A percentile compares a stretch with the other conserved stretches of the same genome.
Evolutionary conservation across 2,888 invertebrate genomes (phyloP).

Genomic region (Chelonus formosanus): DNA sequence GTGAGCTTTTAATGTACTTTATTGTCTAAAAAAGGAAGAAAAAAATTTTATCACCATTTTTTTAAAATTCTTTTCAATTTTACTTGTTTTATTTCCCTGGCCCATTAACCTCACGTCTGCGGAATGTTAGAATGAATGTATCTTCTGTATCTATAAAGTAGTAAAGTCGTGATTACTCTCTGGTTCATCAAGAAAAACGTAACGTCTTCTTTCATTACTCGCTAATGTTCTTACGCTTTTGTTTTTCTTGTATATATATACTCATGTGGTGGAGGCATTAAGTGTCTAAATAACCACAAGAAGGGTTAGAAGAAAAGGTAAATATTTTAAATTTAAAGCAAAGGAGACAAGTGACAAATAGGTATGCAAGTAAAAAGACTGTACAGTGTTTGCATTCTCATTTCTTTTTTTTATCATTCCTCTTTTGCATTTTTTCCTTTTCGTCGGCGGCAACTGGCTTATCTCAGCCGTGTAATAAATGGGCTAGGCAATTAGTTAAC

Average conservation of each 20-base stretch:
- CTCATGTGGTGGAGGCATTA: too few relatives aligned
- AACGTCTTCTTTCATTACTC: conserved; percentile 20
- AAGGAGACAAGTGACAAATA: conserved; percentile 5
- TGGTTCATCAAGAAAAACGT: conserved; percentile 16
- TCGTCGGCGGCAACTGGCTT: conserved; percentile 30
- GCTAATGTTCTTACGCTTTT: conserved; percentile 16
- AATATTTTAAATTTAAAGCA: too few relatives aligned
- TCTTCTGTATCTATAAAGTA: conserved; percentile 24
- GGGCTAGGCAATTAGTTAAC: conserved; percentile 36
- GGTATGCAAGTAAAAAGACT: conserved; percentile 8
- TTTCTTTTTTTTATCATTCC: conserved; percentile 9
- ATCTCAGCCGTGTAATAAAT: conserved; percentile 36
- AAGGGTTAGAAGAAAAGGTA: too few relatives aligned
- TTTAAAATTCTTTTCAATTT: neutral
- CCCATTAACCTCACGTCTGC: conserved; percentile 19
- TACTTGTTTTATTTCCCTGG: conserved; percentile 1
- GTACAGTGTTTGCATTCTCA: conserved; percentile 2
- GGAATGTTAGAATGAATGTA: conserved; percentile 23
- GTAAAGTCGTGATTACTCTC: conserved; percentile 20
- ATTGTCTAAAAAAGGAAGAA: too few relatives aligned
- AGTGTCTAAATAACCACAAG: too few relatives aligned
- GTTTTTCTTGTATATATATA: neutral
- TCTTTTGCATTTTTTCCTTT: conserved; percentile 16
- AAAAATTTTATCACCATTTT: too few relatives aligned
- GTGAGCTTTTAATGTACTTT: too few relatives aligned